Percentiles rank a stretch among this genome's conserved stretches.
These are phyloP conservation scores for Cerastis leucographa DNA, from an alignment of 2,888 invertebrate species.

Conservation along the genomic window DNA sequence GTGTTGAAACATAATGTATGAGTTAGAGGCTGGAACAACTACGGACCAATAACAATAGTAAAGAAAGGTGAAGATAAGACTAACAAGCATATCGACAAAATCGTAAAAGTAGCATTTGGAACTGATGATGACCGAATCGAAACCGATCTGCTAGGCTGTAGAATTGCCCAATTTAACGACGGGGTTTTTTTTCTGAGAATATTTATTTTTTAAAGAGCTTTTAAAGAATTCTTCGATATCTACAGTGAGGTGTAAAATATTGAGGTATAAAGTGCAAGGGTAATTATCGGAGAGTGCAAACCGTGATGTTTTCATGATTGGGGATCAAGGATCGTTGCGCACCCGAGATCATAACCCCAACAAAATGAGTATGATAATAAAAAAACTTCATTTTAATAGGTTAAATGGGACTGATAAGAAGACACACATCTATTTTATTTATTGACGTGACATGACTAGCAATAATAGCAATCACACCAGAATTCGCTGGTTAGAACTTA, in stretches of 20 bases:
- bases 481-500: background rate
- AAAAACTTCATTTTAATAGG: slow-evolving; percentile 30
- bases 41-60: background rate
- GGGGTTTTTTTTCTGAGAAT: background rate
- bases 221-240: background rate
- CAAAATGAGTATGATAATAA: slow-evolving; percentile 41
- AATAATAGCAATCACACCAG: background rate
- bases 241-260: background rate
- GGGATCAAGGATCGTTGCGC: slow-evolving; percentile 43
- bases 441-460: background rate
- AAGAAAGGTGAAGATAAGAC: background rate
- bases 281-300: slow-evolving; percentile 26
- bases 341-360: slow-evolving; percentile 40
- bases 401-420: slow-evolving; percentile 18
- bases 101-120: background rate
- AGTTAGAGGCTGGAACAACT: slow-evolving; percentile 8
- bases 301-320: slow-evolving; percentile 54
- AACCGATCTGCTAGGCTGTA: background rate
- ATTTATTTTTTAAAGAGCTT: background rate
- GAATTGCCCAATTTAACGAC: background rate
- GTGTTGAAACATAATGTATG: slow-evolving; percentile 17
- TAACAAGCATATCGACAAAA: background rate
- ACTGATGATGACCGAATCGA: background rate
- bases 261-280: slow-evolving; percentile 19
- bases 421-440: slow-evolving; percentile 13